Evolutionary conservation across 2,113 vertebrate genomes (phyloP).

Genomic region (Nycticryphes semicollaris): DNA sequence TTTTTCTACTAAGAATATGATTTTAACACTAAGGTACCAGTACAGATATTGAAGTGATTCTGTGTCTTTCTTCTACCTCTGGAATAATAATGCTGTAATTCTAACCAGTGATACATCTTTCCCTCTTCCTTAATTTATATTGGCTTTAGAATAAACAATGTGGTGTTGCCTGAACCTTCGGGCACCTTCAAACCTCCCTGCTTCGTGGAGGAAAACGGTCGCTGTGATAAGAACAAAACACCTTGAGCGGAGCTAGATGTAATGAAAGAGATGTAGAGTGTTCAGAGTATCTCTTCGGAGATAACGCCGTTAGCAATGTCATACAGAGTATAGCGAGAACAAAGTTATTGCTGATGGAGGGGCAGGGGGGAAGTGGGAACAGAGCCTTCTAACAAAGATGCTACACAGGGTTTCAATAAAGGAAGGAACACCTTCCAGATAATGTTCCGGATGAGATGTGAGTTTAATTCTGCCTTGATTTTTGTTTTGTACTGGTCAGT

Average conservation of each 20-base stretch:
- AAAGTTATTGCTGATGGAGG: not conserved
- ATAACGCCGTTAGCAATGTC: not conserved
- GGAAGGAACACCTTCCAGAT: not conserved
- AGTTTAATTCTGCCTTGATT: not conserved
- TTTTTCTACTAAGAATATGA: constrained; percentile 43
- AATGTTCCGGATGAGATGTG: not conserved
- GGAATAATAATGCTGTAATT: not conserved
- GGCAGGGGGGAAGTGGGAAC: not conserved
- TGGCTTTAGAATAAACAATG: not conserved
- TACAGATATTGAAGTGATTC: not conserved
- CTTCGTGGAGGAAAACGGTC: not conserved
- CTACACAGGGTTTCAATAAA: not conserved
- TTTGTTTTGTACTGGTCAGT: not conserved
- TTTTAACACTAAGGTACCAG: not conserved
- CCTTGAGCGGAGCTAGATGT: not conserved
- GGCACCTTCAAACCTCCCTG: not conserved
- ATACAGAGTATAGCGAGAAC: not conserved
- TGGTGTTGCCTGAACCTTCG: not conserved
- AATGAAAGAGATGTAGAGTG: not conserved
- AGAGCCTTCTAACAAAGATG: not conserved
- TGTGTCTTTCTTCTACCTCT: not conserved
- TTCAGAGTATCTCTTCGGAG: not conserved
- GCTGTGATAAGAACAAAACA: not conserved
- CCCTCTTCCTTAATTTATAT: constrained; percentile 3
- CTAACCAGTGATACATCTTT: not conserved